phyloP scores from a whole-genome alignment of 2,888 invertebrate species.

The Stomorhina lunata region DNA sequence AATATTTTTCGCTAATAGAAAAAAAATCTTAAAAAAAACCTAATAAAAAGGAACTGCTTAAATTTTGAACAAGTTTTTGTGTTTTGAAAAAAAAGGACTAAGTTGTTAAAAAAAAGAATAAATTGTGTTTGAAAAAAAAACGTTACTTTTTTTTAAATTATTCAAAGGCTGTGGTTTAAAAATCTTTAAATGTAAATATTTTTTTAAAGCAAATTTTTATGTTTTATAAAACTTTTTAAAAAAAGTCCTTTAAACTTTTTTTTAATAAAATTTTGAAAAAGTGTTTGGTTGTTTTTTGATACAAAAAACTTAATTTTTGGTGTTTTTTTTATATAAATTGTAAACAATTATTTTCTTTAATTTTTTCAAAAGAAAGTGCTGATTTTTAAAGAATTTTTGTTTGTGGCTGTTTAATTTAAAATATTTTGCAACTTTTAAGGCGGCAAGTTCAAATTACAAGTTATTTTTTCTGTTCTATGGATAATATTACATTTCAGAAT shows the following conservation, averaged over 20 bases:
- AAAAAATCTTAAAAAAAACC: not conserved
- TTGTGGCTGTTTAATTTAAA: not conserved
- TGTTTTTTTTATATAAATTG: not conserved
- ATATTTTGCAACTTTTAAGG: constrained; percentile 4
- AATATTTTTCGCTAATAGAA: constrained; percentile 48
- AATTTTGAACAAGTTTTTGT: not conserved
- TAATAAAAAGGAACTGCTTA: constrained; percentile 43
- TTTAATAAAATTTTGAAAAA: constrained; percentile 2
- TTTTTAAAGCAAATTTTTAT: not conserved
- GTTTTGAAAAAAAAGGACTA: constrained; percentile 37
- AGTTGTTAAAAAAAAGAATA: constrained; percentile 2
- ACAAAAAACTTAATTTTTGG: not conserved
- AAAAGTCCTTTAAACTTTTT: not conserved
- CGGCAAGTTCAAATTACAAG: constrained; percentile 5
- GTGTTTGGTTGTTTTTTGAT: constrained; percentile 10
- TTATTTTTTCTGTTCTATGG: not conserved
- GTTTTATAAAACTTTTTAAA: not conserved
- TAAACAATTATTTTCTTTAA: not conserved
- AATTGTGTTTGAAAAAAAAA: not conserved
- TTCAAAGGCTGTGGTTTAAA: constrained; percentile 2
- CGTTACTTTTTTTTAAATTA: not conserved
- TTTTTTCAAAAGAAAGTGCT: constrained; percentile 27
- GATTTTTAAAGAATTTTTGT: not conserved
- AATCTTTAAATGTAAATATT: constrained; percentile 32
- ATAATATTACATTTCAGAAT: too few relatives aligned